Evolutionary conservation across 2,888 invertebrate species (phyloP).

Genomic region (Micoletzkya japonica): DNA sequence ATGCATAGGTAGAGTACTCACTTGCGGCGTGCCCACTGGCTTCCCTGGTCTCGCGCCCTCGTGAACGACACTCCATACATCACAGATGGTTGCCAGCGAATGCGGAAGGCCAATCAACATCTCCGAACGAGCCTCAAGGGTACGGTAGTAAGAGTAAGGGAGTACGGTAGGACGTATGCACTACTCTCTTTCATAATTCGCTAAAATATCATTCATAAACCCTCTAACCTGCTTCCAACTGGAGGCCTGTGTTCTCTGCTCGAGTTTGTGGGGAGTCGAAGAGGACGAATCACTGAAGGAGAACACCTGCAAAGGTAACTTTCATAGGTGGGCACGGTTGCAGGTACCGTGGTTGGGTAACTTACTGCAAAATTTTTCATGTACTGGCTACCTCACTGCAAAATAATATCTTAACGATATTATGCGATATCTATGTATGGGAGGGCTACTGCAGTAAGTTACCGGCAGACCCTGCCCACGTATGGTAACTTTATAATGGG

Average conservation of each 20-base stretch:
- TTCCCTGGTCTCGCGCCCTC: constrained; percentile 59
- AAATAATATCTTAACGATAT: too few relatives aligned
- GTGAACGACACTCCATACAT: constrained; percentile 77
- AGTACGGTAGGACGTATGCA: neutral
- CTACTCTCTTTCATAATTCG: neutral
- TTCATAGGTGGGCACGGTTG: too few relatives aligned
- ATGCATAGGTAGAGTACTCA: constrained; percentile 17
- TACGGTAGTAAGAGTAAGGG: neutral
- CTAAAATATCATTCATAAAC: neutral
- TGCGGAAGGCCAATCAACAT: constrained; percentile 69
- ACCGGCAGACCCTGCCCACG: too few relatives aligned
- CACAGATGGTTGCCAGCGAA: constrained; percentile 78
- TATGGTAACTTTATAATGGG: too few relatives aligned
- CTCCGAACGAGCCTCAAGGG: constrained; percentile 15
- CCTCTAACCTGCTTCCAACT: constrained; percentile 23
- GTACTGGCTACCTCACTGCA: too few relatives aligned
- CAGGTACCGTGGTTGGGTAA: too few relatives aligned
- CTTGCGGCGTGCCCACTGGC: constrained; percentile 52
- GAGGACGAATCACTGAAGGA: constrained; percentile 20
- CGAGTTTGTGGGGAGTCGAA: constrained; percentile 18
- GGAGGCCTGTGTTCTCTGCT: constrained; percentile 23
- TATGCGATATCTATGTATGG: too few relatives aligned
- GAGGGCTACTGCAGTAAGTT: too few relatives aligned
- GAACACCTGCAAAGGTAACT: constrained; percentile 65
- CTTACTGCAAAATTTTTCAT: too few relatives aligned